Evolutionary conservation across 2,797 vertebrate genomes (phyloP), one percentile per base, ranked within the genome.

Genomic region (Ptychobarbus kaznakovi): DNA sequence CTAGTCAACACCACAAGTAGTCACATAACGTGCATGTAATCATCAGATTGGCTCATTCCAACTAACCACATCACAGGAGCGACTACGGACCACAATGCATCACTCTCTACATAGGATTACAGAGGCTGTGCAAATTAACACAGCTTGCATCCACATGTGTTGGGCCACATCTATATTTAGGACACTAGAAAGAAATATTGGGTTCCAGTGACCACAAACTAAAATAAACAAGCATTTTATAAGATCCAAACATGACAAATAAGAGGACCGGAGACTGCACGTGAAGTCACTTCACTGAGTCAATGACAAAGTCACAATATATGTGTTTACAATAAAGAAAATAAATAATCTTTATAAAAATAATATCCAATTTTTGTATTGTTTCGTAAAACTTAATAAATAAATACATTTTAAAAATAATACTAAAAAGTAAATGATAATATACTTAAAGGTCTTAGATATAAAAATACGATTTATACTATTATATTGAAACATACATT

Each of bases 61-160:
- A 68, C n/a, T 11, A 78, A 68, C 82, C 74, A 81, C 76, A 78
- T 83, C 82, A 83, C 61, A 77, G 9, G 32, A 28, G 73, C 40
- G 82, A 77, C 73, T 46, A 56, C 20, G 49, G 18, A 65, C 76
- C 76, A 73, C 66, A 81, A 51, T 46, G 28, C 38, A 58, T 49
- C 65, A 61, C 66, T 88, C 49, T 70, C 87, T 61, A 28, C 69
- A 76, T 38, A 20, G 65, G 32, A 84, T 80, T 74, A 76, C 4
- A 78, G 65, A 81, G 78, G 38, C 75, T 38, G 28, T 9, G 70
- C 42, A 63, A 58, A 83, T 76, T 42, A 86, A 79, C 65, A 68
- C 63, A 58, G 70, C 61, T 84, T 80, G 58, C 58, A 58, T 79
- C 53, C 79, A 86, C 73, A 81, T 70, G 82, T 78, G 83, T 66